Evolutionary conservation across 2,888 invertebrate species (phyloP).

Genomic region (Maniola hyperantus): DNA sequence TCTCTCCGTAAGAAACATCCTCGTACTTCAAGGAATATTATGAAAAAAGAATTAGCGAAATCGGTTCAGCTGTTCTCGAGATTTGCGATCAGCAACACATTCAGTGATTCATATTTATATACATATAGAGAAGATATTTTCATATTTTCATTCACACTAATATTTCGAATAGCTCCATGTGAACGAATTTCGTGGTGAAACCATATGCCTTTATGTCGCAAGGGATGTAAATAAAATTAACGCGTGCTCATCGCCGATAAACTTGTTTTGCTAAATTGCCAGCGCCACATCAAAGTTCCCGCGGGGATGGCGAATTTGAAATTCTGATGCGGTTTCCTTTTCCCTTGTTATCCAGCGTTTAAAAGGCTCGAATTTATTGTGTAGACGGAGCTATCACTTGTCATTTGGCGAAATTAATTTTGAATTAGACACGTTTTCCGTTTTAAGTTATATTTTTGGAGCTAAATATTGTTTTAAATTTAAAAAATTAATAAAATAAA

Average conservation of each 20-base stretch:
- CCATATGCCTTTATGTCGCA: not conserved
- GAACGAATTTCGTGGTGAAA: not conserved
- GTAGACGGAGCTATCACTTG: not conserved
- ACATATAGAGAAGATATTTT: too few relatives aligned
- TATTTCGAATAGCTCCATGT: not conserved
- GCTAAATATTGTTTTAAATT: not conserved
- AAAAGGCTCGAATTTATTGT: constrained; percentile 26
- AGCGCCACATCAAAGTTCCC: constrained; percentile 39
- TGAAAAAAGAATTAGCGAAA: too few relatives aligned
- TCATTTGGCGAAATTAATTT: constrained; percentile 11
- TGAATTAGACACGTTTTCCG: constrained; percentile 5
- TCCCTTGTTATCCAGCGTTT: constrained; percentile 25
- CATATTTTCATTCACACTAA: too few relatives aligned
- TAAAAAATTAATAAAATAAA: too few relatives aligned
- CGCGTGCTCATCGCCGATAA: constrained; percentile 39
- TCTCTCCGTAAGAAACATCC: too few relatives aligned
- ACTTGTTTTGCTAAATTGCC: constrained; percentile 49
- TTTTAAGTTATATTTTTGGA: constrained; percentile 1
- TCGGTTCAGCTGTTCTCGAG: too few relatives aligned
- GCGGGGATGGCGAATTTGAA: constrained; percentile 54
- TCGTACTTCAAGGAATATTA: too few relatives aligned
- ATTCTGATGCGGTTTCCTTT: constrained; percentile 50
- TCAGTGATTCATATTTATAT: too few relatives aligned
- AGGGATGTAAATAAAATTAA: constrained; percentile 38
- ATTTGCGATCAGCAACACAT: too few relatives aligned